Evolutionary conservation across 2,888 invertebrate species (phyloP), one percentile per base, ranked within the genome.

Genomic region (Polydesmus complanatus): DNA sequence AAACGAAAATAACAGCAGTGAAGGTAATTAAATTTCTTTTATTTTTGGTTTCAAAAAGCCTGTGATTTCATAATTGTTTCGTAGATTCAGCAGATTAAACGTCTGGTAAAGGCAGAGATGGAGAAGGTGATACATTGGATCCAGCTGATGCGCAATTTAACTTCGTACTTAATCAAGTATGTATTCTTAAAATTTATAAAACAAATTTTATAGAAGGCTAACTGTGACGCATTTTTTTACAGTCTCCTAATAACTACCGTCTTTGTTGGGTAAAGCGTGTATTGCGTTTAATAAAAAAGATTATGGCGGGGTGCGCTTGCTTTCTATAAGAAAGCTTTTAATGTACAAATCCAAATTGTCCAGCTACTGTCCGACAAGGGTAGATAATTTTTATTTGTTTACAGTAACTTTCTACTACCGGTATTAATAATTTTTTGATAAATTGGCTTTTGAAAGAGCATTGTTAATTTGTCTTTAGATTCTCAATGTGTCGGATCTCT

Each of bases 111-210:
- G n/a, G n/a, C n/a, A n/a, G n/a, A n/a, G n/a, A n/a, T n/a, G n/a
- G n/a, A n/a, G 98, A 99, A 79, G 96, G 96, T 1, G 96, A 97
- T 71, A 97, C 97, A 79, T 93, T 97, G 91, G 97, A 98, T 65
- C 97, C 98, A 76, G 98, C 98, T 0, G 97, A 98, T 80, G 93
- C 96, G 0, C 98, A 99, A 74, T 98, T 98, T 73, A 97, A 98
- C 77, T 99, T 98, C 74, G 97, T 99, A 0, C 77, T 98, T 37
- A 95, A 96, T 74, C 75, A 75, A 70, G 76, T 76, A 66, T 14
- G 18, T 37, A 55, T 55, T 55, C 26, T 8, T 37, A 14, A 14
- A 14, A 52, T 19, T 14, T 11, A 8, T 52, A 11, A 14, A 19
- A 21, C 53, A 18, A 11, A 26, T 21, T 55, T 14, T 56, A n/a